These are phyloP conservation scores for Stenodera caucasica DNA, from an alignment of 2,888 invertebrate genomes.

Conservation along the genomic window DNA sequence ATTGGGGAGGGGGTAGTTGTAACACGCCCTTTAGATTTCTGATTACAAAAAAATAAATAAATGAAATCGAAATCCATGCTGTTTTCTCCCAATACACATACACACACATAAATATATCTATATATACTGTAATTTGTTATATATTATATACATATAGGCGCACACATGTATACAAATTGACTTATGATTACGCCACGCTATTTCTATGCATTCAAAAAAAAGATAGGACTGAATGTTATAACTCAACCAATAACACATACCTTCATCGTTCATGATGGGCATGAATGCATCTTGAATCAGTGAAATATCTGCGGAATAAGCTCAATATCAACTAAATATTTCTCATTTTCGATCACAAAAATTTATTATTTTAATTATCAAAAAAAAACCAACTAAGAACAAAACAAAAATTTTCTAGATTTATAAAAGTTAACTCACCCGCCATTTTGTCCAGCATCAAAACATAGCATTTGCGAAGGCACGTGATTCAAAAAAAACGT, in stretches of 20 bases:
- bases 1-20: too few species aligned
- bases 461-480: slow-evolving; percentile 53
- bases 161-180: neutral
- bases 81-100: too few species aligned
- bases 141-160: neutral
- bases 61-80: too few species aligned
- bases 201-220: too few species aligned
- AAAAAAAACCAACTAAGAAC: too few species aligned
- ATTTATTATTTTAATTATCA: too few species aligned
- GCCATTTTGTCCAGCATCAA: slow-evolving; percentile 56
- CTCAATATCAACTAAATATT: slow-evolving; percentile 33
- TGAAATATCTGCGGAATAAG: slow-evolving; percentile 51
- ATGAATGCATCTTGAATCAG: slow-evolving; percentile 48
- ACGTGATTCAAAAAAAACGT: slow-evolving; percentile 49
- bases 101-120: too few species aligned
- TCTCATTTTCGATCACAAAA: too few species aligned
- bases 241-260: slow-evolving; percentile 44
- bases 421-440: slow-evolving; percentile 49
- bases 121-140: too few species aligned
- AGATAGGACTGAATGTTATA: neutral
- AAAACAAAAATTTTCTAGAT: slow-evolving; percentile 27
- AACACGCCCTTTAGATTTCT: too few species aligned
- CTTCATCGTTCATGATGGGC: slow-evolving; percentile 54
- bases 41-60: too few species aligned
- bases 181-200: too few species aligned